Conservation (phyloP, 2,113 vertebrate genomes). For the Dicerorhinus sumatrensis region DNA sequence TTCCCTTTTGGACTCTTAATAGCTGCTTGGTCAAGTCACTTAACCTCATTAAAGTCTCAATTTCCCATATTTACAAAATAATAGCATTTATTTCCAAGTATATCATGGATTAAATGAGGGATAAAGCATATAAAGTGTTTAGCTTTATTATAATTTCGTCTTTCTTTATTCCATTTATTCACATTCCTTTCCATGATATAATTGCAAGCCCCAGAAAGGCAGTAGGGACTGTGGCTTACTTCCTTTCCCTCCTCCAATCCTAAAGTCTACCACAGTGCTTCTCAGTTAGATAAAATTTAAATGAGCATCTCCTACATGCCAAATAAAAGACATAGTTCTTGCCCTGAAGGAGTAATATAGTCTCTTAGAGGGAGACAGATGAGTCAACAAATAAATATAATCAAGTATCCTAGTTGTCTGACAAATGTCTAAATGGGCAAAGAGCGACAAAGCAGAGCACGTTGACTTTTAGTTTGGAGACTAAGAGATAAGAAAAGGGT, state of each 20-base stretch:
- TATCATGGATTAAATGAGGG: not conserved
- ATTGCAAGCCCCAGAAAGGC: not conserved
- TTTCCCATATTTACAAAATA: conserved; percentile 23
- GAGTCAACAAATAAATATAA: not conserved
- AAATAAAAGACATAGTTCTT: not conserved
- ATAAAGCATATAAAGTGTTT: not conserved
- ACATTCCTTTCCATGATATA: not conserved
- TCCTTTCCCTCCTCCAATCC: not conserved
- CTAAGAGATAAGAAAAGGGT: not conserved
- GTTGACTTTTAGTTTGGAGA: conserved; percentile 14
- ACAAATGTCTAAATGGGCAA: not conserved
- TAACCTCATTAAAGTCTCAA: not conserved
- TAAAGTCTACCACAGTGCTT: not conserved
- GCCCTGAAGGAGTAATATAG: not conserved
- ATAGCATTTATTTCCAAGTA: conserved; percentile 42
- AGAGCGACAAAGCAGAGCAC: not conserved
- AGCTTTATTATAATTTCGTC: not conserved
- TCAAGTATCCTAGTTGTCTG: not conserved
- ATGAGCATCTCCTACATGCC: not conserved
- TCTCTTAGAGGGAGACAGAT: not conserved
- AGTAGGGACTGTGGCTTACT: not conserved
- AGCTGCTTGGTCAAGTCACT: not conserved
- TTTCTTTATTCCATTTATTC: not conserved
- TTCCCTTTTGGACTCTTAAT: not conserved
- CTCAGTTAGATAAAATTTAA: not conserved